Evolutionary conservation across 1,140 invertebrate species (phyloP).

Genomic region (Gonatopus flavifemur): DNA sequence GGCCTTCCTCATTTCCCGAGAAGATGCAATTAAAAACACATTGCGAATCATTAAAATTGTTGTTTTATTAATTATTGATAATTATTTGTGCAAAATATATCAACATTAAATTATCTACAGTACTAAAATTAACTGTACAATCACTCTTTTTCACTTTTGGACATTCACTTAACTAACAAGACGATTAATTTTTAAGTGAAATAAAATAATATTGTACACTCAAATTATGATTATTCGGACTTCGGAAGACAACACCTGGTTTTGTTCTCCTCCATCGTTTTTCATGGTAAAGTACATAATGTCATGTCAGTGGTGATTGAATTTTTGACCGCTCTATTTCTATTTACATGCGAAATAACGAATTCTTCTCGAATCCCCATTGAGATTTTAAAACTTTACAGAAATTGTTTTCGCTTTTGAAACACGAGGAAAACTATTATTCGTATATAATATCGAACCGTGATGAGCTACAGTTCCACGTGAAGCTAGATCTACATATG

Average conservation of each 20-base stretch:
- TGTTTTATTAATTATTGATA: conserved; percentile 33
- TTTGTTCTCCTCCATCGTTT: background rate
- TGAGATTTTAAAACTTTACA: no score
- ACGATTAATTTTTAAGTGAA: conserved; percentile 26
- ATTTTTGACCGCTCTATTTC: no score
- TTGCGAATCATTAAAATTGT: conserved; percentile 20
- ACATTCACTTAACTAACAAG: conserved; percentile 25
- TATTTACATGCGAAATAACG: no score
- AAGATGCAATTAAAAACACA: conserved; percentile 8
- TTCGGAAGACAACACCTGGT: conserved; percentile 25
- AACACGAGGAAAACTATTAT: no score
- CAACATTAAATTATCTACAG: conserved; percentile 38
- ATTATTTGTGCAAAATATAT: conserved; percentile 39
- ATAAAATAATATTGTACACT: no score
- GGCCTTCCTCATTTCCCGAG: background rate
- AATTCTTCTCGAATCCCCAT: no score
- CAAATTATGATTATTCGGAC: conserved; percentile 21
- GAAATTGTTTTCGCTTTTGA: no score
- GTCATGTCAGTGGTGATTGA: no score
- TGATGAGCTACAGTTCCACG: no score
- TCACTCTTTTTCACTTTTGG: conserved; percentile 32
- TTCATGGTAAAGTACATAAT: background rate
- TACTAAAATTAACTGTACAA: conserved; percentile 36
- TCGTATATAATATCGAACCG: no score
- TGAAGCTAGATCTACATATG: no score